Evolutionary conservation across 2,888 invertebrate species (phyloP).

Genomic region (Odontomyia ornata): DNA sequence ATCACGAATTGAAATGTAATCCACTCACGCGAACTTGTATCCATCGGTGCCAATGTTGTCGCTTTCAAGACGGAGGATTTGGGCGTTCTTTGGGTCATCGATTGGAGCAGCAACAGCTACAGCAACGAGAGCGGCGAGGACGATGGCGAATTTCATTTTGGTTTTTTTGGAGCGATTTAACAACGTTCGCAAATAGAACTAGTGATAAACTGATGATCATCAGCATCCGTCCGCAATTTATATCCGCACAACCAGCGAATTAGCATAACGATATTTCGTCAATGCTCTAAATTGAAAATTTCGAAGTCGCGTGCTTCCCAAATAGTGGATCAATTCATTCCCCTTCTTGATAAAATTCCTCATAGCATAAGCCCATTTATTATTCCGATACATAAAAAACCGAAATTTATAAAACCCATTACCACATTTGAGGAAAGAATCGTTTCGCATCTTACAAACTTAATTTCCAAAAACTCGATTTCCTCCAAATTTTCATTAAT

Average conservation of each 20-base stretch:
- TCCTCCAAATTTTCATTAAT: slow-evolving; percentile 24
- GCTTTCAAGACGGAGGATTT: slow-evolving; percentile 70
- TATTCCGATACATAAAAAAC: slow-evolving; percentile 9
- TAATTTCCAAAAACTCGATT: slow-evolving; percentile 33
- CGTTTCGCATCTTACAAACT: neutral
- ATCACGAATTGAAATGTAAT: neutral
- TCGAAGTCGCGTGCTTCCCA: neutral
- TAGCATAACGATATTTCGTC: neutral
- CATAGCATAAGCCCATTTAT: neutral
- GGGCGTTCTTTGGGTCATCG: slow-evolving; percentile 66
- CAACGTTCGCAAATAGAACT: slow-evolving; percentile 8
- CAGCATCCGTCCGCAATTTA: neutral
- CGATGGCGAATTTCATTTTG: slow-evolving; percentile 60
- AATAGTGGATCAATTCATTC: neutral
- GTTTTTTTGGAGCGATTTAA: slow-evolving; percentile 29
- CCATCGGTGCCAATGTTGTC: slow-evolving; percentile 68
- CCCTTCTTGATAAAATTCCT: neutral
- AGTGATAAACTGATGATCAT: slow-evolving; percentile 28
- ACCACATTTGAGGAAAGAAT: neutral
- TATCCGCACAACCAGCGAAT: slow-evolving; percentile 3
- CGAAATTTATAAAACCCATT: neutral
- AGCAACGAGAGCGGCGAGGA: slow-evolving; percentile 57
- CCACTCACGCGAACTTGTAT: slow-evolving; percentile 66
- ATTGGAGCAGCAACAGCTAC: slow-evolving; percentile 57
- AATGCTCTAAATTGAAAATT: slow-evolving; percentile 12